Base-by-base conservation (phyloP, 2,797 vertebrate genomes). In the Eulemur mongoz region DNA sequence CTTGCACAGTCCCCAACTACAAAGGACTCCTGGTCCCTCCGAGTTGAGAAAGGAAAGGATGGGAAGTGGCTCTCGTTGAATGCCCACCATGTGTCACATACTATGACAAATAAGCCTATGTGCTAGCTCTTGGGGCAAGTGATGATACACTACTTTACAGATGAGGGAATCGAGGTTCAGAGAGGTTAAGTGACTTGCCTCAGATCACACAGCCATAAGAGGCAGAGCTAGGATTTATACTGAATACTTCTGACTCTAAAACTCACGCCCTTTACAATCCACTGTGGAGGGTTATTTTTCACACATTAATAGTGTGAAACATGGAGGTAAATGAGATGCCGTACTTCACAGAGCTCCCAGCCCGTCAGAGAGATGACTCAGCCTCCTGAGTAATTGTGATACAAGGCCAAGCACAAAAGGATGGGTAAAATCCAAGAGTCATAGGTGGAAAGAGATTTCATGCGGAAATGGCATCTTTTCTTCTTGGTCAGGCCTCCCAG, bases 151-250 rank as follows among this genome's bases (percentile, higher is more conserved):
- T 38, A 57, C 85, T 78, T 38, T 40, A 30, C 4, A 38, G 35
- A 40, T 23, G 45, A 88, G 10, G 38, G 10, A 17, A 22, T 54
- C 17, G 57, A 76, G 61, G 38, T 78, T 89, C 89, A 95, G 93
- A 95, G 73, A 80, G 57, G 76, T 30, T 65, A 40, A 38, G 76
- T 23, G 9, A 80, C 32, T 70, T 59, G n/a, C 32, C 17, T 84
- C 67, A 48, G 40, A 57, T 57, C n/a, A 83, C 83, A 76, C 23
- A 85, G 82, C 27, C 40, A 20, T 17, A 40, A 69, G 76, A 18
- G 54, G 45, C 45, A 76, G 73, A 43, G 38, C 22, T 81, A 75
- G 35, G 22, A 67, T 50, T 88, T 48, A 43, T 18, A 25, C 7
- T 13, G 30, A 86, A 30, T 7, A 67, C 17, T 76, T 73, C 15